Evolutionary conservation across 2,888 invertebrate genomes (phyloP), one percentile per base, ranked within the genome.

Genomic region (Diloba caeruleocephala): DNA sequence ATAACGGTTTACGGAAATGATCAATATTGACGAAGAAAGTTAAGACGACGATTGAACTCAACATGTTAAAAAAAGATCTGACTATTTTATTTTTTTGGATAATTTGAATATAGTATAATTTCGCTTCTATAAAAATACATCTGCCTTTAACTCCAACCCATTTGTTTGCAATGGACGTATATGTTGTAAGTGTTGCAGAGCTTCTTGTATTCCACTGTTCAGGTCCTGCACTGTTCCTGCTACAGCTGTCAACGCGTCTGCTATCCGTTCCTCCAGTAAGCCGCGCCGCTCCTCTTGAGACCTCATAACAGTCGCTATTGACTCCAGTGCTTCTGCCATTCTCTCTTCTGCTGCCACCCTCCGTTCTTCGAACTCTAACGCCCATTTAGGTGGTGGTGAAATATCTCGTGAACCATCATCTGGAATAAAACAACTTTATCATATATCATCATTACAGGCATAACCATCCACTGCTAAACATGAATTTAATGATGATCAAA

Each of bases 381-480:
- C 90, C 92, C 92, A 91, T 69, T 82, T 85, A 1, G 92, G 92
- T 19, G 91, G 90, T 7, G 89, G 90, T 17, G 87, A 80, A 1
- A 63, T 48, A 33, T 71, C 46, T 13, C 71, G 50, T 1, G 45
- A 13, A 37, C 79, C 78, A 17, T 76, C 78, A 70, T 86, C 90
- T 90, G 79, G 49, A 82, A 81, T 39, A 21, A 19, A 9, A n/a
- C n/a, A n/a, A n/a, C n/a, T n/a, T n/a, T n/a, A n/a, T n/a, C n/a
- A n/a, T n/a, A n/a, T n/a, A n/a, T n/a, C n/a, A n/a, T n/a, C n/a
- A n/a, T n/a, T n/a, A n/a, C n/a, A n/a, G n/a, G n/a, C n/a, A n/a
- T n/a, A n/a, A n/a, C n/a, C n/a, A n/a, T n/a, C n/a, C n/a, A n/a
- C n/a, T n/a, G n/a, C n/a, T n/a, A n/a, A n/a, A n/a, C n/a, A n/a